These are phyloP conservation scores for Drosophila saltans DNA, from an alignment of 1,140 invertebrate species.

Conservation along the genomic window DNA sequence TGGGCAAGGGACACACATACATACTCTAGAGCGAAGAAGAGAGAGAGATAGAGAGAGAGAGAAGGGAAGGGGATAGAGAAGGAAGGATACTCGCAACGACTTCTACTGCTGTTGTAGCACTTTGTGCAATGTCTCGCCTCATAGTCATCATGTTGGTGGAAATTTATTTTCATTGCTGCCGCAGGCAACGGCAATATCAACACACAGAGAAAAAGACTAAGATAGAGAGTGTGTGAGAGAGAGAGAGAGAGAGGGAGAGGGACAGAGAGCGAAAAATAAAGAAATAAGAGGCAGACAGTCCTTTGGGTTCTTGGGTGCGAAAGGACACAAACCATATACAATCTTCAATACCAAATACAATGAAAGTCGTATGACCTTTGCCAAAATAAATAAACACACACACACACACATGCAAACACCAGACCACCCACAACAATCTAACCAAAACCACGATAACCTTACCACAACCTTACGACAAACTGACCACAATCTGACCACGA, in stretches of 20 bases:
- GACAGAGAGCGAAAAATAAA: not conserved
- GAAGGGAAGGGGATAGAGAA: not conserved
- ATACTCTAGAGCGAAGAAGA: not conserved
- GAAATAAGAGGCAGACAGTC: slow-evolving; percentile 10
- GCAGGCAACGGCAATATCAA: slow-evolving; percentile 68
- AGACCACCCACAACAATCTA: not conserved
- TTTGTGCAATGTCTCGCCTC: slow-evolving; percentile 76
- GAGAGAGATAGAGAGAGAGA: not conserved
- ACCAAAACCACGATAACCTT: no score
- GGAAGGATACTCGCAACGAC: slow-evolving; percentile 18
- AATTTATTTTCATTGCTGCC: slow-evolving; percentile 81
- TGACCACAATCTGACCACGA: no score
- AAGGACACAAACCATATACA: slow-evolving; percentile 4
- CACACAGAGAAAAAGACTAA: slow-evolving; percentile 10
- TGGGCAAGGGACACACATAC: slow-evolving; percentile 41
- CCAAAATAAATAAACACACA: slow-evolving; percentile 22
- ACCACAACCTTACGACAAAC: no score
- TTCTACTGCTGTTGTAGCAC: slow-evolving; percentile 57
- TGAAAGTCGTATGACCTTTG: slow-evolving; percentile 51
- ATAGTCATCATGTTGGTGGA: slow-evolving; percentile 78
- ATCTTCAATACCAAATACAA: slow-evolving; percentile 11
- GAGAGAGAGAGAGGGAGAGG: slow-evolving; percentile 1
- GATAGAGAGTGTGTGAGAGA: slow-evolving; percentile 3
- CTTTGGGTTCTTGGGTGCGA: not conserved
- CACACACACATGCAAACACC: slow-evolving; percentile 16